A percentile compares a stretch with the other conserved stretches of the same genome.
Conservation (phyloP, 2,888 invertebrate species). For the Eupithecia tripunctaria region DNA sequence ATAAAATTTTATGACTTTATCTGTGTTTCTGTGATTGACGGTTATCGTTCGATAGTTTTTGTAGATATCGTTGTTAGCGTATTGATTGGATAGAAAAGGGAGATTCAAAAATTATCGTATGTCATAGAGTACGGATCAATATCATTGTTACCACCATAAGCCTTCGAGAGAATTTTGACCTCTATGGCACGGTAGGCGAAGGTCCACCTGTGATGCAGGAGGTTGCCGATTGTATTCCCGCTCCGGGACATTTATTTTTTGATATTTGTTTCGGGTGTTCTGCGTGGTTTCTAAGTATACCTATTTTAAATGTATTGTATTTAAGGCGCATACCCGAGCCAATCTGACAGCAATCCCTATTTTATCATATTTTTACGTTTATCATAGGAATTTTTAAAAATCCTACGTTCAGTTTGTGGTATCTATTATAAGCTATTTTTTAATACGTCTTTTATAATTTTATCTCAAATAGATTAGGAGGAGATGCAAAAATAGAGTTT, state of each 20-base stretch:
- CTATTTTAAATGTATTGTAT: too few relatives aligned
- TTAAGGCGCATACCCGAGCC: too few relatives aligned
- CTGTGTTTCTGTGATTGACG: conserved; percentile 56
- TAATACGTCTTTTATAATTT: too few relatives aligned
- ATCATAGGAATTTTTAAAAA: too few relatives aligned
- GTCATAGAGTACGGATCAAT: too few relatives aligned
- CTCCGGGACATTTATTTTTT: neutral
- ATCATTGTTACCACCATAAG: neutral
- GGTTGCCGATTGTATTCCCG: neutral
- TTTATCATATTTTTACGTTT: too few relatives aligned
- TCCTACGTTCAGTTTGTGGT: too few relatives aligned
- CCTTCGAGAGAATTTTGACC: neutral
- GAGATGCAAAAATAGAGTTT: too few relatives aligned
- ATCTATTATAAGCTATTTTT: too few relatives aligned
- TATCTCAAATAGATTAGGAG: too few relatives aligned
- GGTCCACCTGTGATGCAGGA: neutral
- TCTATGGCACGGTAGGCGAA: neutral
- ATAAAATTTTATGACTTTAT: conserved; percentile 71
- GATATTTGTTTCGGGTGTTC: neutral
- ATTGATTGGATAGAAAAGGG: neutral
- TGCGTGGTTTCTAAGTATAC: neutral
- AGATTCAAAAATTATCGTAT: neutral
- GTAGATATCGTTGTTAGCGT: neutral
- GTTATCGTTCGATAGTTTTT: conserved; percentile 50
- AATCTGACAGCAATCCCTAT: too few relatives aligned